These are phyloP conservation scores for Mythimna ferrago DNA, from an alignment of 2,888 invertebrate species.

Conservation along the genomic window DNA sequence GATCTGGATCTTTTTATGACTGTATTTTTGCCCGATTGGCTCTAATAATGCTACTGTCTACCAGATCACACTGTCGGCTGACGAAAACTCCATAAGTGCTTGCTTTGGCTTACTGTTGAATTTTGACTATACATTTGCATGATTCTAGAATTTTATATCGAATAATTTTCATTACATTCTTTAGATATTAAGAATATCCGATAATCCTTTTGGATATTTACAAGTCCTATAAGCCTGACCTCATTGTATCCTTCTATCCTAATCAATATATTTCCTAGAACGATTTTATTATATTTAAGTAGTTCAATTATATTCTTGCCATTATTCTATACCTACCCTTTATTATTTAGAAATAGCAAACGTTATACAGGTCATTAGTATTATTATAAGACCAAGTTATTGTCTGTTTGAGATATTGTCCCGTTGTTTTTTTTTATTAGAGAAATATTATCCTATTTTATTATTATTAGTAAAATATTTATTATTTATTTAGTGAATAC, in stretches of 20 bases:
- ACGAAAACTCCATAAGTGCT: too few relatives aligned
- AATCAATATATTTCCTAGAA: slow-evolving; percentile 9
- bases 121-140: slow-evolving; percentile 33
- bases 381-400: slow-evolving; percentile 29
- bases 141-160: slow-evolving; percentile 7
- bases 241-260: slow-evolving; percentile 23
- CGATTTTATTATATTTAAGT: slow-evolving; percentile 48
- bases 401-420: slow-evolving; percentile 30
- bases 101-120: neutral
- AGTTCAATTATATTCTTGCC: slow-evolving; percentile 51
- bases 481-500: slow-evolving; percentile 11
- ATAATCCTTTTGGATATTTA: slow-evolving; percentile 26
- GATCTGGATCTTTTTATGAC: neutral
- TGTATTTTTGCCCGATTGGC: neutral
- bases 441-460: neutral
- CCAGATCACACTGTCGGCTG: neutral
- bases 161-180: slow-evolving; percentile 22
- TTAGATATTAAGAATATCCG: slow-evolving; percentile 13
- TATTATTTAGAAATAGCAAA: slow-evolving; percentile 29
- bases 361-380: slow-evolving; percentile 53
- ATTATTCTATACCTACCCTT: slow-evolving; percentile 19
- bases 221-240: slow-evolving; percentile 12
- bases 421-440: slow-evolving; percentile 26
- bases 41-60: neutral
- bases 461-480: slow-evolving; percentile 7